Evolutionary conservation across 2,888 invertebrate species (phyloP), one percentile per base, ranked within the genome.

Genomic region (Vesta saturnalis): DNA sequence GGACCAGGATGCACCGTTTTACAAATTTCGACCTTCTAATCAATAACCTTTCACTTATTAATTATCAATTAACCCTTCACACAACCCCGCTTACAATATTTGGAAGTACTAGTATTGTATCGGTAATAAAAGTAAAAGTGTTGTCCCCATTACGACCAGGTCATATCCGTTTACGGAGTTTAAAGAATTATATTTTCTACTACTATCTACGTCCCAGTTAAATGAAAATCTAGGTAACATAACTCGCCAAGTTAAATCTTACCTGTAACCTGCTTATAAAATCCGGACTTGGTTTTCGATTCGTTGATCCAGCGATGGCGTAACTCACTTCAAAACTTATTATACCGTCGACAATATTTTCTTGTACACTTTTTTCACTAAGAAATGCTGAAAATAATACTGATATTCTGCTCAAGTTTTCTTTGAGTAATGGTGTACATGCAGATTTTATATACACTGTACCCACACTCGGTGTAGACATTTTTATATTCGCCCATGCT

Each of bases 181-280:
- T 72, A 54, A 56, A 39, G 56, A 39, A 39, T 39, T 39, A n/a
- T n/a, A 67, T 61, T 22, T 52, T 61, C 58, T 68, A 62, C 59
- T 64, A 68, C 68, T 60, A 68, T 68, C 64, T 63, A 64, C 61
- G 69, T 69, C 61, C 69, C 62, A 69, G 61, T 69, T 69, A 64
- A 59, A 30, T 39, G 39, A 39, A 62, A 65, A 69, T 64, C 56
- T 69, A 69, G 64, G 64, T 64, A 61, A 64, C 46, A 52, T 35
- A n/a, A n/a, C n/a, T n/a, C n/a, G n/a, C n/a, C n/a, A 58, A 23
- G 14, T 58, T 47, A 46, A 22, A 63, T 73, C 76, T 66, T 78
- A 83, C 83, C 83, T 84, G 84, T 70, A 84, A 77, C 73, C 84
- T 80, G 71, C 72, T 77, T 70, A 84, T 77, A 73, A 84, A 83